phyloP scores from a whole-genome alignment of 1,140 invertebrate genomes.

The Lepidostoma basale region DNA sequence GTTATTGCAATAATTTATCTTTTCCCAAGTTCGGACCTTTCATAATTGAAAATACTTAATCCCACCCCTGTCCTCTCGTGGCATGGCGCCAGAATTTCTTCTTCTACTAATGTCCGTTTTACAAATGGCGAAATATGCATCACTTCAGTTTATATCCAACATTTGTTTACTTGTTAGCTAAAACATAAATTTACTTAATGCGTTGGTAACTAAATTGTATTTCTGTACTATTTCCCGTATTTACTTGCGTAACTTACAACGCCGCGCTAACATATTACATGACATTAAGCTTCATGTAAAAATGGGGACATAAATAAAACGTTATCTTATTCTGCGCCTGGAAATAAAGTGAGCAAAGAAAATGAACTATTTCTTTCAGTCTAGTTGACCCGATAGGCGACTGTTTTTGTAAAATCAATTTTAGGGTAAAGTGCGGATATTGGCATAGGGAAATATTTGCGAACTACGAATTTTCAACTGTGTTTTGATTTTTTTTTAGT shows the following conservation, averaged over 20 bases:
- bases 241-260: constrained; percentile 7
- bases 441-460: no score
- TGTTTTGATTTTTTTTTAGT: no score
- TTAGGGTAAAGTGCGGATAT: no score
- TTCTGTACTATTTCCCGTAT: constrained; percentile 3
- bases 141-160: constrained; percentile 22
- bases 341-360: no score
- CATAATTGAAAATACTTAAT: not conserved
- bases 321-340: no score
- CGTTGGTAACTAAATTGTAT: constrained; percentile 17
- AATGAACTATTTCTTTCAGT: no score
- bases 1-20: no score
- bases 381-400: no score
- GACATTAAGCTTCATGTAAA: not conserved
- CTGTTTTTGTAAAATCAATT: no score
- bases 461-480: no score
- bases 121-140: constrained; percentile 17
- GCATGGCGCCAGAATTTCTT: constrained; percentile 1
- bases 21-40: not conserved
- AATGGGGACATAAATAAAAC: not conserved
- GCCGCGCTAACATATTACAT: not conserved
- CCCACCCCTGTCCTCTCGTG: not conserved
- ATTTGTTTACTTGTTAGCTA: constrained; percentile 21
- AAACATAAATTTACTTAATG: constrained; percentile 17
- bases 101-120: constrained; percentile 16